Percentiles rank a stretch among this genome's conserved stretches.
These are phyloP conservation scores for Drosophila setosimentum DNA, from an alignment of 2,888 invertebrate genomes.

Conservation along the genomic window DNA sequence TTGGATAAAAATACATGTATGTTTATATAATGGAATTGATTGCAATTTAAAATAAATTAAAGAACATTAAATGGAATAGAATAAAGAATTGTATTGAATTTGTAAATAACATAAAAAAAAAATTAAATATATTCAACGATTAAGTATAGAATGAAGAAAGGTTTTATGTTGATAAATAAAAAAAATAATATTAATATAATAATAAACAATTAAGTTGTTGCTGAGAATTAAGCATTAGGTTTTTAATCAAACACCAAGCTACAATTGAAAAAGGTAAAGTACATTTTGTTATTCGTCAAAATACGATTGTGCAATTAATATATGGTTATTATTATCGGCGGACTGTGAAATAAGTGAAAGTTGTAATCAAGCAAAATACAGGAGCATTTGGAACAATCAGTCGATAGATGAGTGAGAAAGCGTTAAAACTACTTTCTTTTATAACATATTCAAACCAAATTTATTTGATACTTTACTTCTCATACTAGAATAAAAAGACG, in stretches of 20 bases:
- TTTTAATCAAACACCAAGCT: background rate
- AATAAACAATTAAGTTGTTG: too few species aligned
- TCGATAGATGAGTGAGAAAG: background rate
- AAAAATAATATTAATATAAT: too few species aligned
- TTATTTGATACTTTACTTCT: background rate
- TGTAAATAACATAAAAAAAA: background rate
- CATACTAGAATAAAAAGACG: background rate
- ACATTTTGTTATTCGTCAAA: background rate
- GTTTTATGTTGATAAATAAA: background rate
- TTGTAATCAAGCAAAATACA: background rate
- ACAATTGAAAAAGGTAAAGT: background rate
- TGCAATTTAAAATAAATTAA: conserved; percentile 25
- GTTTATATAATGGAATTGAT: conserved; percentile 29
- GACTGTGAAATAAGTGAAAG: background rate
- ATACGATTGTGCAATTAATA: background rate
- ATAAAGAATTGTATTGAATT: background rate
- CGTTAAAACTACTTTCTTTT: background rate
- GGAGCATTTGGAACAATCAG: background rate
- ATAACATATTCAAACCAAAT: background rate
- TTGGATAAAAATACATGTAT: conserved; percentile 25
- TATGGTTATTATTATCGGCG: background rate
- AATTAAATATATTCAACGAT: background rate
- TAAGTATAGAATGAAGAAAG: background rate
- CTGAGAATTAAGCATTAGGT: too few species aligned
- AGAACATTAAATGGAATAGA: background rate